Evolutionary conservation across 1,140 invertebrate genomes (phyloP).

Genomic region (Penaeus chinensis): DNA sequence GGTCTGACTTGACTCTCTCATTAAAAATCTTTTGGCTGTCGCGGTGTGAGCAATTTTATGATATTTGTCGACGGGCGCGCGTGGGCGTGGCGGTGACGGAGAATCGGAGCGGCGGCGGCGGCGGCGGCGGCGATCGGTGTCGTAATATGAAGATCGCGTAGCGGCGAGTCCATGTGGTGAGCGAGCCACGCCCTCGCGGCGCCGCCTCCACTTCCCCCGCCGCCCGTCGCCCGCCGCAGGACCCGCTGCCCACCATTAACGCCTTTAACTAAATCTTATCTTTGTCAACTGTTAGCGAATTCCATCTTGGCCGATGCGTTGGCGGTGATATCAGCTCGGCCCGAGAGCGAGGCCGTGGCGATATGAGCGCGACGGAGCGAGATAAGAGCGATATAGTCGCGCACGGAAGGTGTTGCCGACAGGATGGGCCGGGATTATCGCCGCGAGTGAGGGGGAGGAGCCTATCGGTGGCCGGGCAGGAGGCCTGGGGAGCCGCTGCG

Average conservation of each 20-base stretch:
- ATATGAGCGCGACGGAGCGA: background rate
- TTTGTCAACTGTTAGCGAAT: background rate
- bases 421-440: constrained; percentile 28
- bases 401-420: constrained; percentile 40
- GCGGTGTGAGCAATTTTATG: no score
- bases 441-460: background rate
- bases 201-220: constrained; percentile 52
- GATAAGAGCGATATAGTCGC: background rate
- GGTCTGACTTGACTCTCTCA: no score
- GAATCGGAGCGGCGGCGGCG: background rate
- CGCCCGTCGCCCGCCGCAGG: background rate
- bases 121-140: constrained; percentile 7
- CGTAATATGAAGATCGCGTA: background rate
- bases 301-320: background rate
- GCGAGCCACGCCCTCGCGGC: constrained; percentile 30
- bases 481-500: constrained; percentile 31
- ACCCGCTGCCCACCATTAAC: background rate
- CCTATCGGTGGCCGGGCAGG: constrained; percentile 17
- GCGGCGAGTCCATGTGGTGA: constrained; percentile 2
- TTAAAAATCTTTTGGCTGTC: no score
- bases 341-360: background rate
- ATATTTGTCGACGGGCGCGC: background rate
- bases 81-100: background rate
- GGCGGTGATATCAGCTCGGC: no score
- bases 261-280: background rate